A percentile compares a stretch with the other conserved stretches of the same genome.
Conservation (phyloP, 2,113 vertebrate species). For the Notechis scutatus region DNA sequence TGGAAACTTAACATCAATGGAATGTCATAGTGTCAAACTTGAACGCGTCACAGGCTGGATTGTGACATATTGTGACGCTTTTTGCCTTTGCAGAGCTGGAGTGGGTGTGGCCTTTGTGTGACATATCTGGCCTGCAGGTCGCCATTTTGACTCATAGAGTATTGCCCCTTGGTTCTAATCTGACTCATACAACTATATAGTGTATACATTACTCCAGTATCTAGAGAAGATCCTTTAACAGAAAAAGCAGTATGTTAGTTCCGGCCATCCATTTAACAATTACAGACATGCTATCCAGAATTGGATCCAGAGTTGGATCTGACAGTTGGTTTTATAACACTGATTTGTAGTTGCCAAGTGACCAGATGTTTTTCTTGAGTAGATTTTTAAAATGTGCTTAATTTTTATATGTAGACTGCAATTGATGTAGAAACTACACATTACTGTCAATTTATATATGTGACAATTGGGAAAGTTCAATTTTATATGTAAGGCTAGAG, state of each 20-base stretch:
- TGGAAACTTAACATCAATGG: neutral
- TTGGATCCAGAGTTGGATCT: neutral
- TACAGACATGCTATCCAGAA: neutral
- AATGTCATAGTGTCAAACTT: neutral
- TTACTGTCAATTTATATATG: neutral
- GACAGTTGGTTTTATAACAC: neutral
- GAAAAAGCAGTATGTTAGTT: neutral
- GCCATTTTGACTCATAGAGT: neutral
- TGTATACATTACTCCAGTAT: neutral
- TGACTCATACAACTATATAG: neutral
- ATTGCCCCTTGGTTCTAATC: neutral
- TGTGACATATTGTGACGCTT: no score
- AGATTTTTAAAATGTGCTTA: neutral
- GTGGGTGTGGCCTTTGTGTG: no score
- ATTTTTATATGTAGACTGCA: neutral
- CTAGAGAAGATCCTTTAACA: neutral
- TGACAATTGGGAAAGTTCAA: neutral
- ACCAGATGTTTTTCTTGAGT: neutral
- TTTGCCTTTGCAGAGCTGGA: no score
- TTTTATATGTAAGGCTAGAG: neutral
- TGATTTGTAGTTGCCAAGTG: neutral
- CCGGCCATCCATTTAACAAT: neutral
- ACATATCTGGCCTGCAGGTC: no score
- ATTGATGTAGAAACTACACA: neutral
- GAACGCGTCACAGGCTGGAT: no score